Evolutionary conservation across 2,113 vertebrate species (phyloP).

Genomic region (Mormyrus iriodes): DNA sequence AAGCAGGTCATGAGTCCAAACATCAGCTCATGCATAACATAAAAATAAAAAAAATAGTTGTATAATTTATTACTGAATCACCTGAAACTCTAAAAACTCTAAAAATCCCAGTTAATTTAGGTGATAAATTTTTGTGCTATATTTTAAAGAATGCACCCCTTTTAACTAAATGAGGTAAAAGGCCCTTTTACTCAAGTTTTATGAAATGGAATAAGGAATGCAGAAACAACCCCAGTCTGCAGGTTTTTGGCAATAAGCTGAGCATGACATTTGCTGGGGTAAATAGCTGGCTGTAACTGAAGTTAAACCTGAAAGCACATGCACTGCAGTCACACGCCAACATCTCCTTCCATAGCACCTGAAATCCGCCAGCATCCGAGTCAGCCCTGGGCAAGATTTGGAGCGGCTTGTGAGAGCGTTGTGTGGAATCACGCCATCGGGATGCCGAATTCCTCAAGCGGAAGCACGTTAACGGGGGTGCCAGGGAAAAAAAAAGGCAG

Average conservation of each 20-base stretch:
- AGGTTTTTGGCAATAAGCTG: background rate
- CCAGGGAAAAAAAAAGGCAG: slow-evolving; percentile 9
- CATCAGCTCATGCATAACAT: background rate
- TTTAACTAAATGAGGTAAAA: background rate
- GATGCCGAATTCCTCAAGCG: slow-evolving; percentile 30
- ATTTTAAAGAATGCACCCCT: background rate
- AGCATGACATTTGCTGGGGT: background rate
- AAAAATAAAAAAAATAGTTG: background rate
- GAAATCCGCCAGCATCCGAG: background rate
- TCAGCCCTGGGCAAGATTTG: background rate
- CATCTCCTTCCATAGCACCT: background rate
- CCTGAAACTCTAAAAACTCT: background rate
- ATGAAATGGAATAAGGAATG: background rate
- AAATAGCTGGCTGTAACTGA: background rate
- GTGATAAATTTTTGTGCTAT: background rate
- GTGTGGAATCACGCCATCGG: slow-evolving; percentile 34
- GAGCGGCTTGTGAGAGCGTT: slow-evolving; percentile 23
- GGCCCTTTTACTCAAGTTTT: background rate
- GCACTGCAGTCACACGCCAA: background rate
- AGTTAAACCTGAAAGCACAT: background rate
- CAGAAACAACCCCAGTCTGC: background rate
- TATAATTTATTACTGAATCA: background rate
- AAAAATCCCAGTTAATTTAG: background rate
- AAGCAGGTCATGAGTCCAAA: background rate
- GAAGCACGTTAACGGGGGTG: slow-evolving; percentile 32